These are phyloP conservation scores for Bolborhynchus lineola DNA, from an alignment of 2,113 vertebrate genomes.

Conservation along the genomic window DNA sequence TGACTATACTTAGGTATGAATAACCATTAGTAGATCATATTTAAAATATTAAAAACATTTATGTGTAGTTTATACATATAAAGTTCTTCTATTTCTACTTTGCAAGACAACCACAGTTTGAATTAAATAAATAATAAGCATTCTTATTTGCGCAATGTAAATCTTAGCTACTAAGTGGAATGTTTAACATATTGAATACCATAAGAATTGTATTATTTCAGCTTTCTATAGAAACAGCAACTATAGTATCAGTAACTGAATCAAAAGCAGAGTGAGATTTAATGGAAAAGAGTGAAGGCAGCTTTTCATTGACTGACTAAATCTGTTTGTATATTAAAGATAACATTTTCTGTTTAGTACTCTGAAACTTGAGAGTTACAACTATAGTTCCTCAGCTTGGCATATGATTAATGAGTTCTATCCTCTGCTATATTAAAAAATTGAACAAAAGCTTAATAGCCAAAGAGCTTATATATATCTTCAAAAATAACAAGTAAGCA, in stretches of 20 bases:
- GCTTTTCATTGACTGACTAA: constrained; percentile 38
- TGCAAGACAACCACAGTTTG: background rate
- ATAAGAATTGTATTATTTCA: background rate
- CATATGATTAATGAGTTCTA: constrained; percentile 61
- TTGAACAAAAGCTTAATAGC: constrained; percentile 62
- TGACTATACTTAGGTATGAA: background rate
- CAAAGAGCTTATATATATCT: constrained; percentile 49
- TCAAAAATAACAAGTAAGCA: constrained; percentile 42
- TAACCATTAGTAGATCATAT: background rate
- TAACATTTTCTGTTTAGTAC: constrained; percentile 44
- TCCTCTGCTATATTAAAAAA: constrained; percentile 50
- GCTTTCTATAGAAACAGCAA: background rate
- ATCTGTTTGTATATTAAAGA: constrained; percentile 48
- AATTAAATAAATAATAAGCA: background rate
- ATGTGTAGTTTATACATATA: background rate
- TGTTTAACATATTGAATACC: background rate
- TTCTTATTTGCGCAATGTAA: background rate
- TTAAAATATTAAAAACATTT: background rate
- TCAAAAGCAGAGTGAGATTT: constrained; percentile 31
- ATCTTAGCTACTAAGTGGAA: background rate
- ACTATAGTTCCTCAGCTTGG: background rate
- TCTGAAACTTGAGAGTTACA: constrained; percentile 51
- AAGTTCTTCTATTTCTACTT: background rate
- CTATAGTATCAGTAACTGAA: constrained; percentile 32
- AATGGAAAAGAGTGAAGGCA: constrained; percentile 17